Evolutionary conservation across 2,113 vertebrate species (phyloP).

Genomic region (Forbesichthys agassizii): DNA sequence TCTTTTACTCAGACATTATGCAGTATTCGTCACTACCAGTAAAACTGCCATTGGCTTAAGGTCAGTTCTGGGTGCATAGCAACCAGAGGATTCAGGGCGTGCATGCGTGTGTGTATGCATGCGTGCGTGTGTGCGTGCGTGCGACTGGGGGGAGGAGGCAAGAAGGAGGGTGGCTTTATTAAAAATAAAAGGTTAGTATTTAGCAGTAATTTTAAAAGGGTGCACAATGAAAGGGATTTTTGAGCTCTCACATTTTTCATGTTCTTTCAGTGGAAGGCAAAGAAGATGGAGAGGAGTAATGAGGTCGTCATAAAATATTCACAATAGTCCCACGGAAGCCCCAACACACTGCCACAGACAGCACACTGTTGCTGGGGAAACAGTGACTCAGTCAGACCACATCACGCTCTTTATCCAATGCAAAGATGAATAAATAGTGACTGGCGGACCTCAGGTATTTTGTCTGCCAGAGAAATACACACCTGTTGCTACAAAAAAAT

Average conservation of each 20-base stretch:
- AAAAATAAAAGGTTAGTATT: slow-evolving; percentile 3
- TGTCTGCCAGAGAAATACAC: neutral
- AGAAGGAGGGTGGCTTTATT: slow-evolving; percentile 5
- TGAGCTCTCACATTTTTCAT: slow-evolving; percentile 19
- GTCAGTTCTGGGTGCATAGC: slow-evolving; percentile 18
- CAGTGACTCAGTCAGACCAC: slow-evolving; percentile 40
- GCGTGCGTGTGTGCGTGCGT: too few species aligned
- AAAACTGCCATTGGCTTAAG: slow-evolving; percentile 22
- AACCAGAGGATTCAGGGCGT: slow-evolving; percentile 5
- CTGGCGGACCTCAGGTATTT: neutral
- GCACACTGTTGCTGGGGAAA: slow-evolving; percentile 55
- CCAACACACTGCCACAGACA: slow-evolving; percentile 9
- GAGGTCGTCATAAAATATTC: slow-evolving; percentile 67
- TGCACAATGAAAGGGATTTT: slow-evolving; percentile 34
- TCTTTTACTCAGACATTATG: neutral
- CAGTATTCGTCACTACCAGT: neutral
- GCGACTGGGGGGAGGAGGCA: too few species aligned
- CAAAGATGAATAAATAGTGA: slow-evolving; percentile 17
- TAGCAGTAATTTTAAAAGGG: slow-evolving; percentile 27
- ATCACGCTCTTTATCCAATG: slow-evolving; percentile 26
- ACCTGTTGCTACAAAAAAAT: neutral
- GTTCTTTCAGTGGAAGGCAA: slow-evolving; percentile 18
- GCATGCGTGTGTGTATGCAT: too few species aligned
- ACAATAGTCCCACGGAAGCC: slow-evolving; percentile 37
- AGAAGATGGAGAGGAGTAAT: slow-evolving; percentile 48